Conservation (phyloP, 2,797 vertebrate genomes). For the Phoxinus dragarum region DNA sequence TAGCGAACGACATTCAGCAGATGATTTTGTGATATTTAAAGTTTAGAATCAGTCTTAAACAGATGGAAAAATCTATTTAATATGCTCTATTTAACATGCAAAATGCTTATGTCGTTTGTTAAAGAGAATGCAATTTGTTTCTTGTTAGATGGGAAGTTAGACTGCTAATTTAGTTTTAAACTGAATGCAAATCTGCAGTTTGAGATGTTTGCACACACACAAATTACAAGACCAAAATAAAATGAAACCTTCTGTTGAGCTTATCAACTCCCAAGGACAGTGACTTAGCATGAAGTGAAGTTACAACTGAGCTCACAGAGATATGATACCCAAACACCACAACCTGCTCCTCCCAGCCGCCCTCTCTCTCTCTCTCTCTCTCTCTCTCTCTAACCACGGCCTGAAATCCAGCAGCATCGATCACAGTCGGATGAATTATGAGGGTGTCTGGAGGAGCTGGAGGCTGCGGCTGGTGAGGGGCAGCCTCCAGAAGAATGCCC, state of each 20-base stretch:
- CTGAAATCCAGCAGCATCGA: slow-evolving; percentile 49
- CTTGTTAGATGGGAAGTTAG: not conserved
- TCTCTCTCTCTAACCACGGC: slow-evolving; percentile 25
- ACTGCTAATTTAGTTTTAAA: not conserved
- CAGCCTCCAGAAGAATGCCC: slow-evolving; percentile 47
- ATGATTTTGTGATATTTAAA: no score
- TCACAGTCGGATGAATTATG: slow-evolving; percentile 56
- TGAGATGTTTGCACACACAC: not conserved
- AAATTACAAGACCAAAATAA: not conserved
- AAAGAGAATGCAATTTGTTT: not conserved
- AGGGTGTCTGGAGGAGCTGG: slow-evolving; percentile 46
- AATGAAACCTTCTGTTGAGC: not conserved
- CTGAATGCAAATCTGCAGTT: not conserved
- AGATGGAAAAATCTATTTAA: not conserved
- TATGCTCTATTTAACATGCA: not conserved
- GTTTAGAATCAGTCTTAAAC: not conserved
- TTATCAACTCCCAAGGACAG: slow-evolving; percentile 33
- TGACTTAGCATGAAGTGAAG: slow-evolving; percentile 17
- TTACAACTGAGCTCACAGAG: slow-evolving; percentile 4
- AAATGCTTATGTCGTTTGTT: not conserved
- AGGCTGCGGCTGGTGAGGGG: slow-evolving; percentile 46
- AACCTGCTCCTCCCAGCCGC: not conserved
- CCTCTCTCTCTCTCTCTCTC: slow-evolving; percentile 16
- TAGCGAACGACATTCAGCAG: no score
- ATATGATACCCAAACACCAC: slow-evolving; percentile 36